These are phyloP conservation scores for Ceyx melanurus DNA, from an alignment of 2,113 vertebrate genomes.

Conservation along the genomic window DNA sequence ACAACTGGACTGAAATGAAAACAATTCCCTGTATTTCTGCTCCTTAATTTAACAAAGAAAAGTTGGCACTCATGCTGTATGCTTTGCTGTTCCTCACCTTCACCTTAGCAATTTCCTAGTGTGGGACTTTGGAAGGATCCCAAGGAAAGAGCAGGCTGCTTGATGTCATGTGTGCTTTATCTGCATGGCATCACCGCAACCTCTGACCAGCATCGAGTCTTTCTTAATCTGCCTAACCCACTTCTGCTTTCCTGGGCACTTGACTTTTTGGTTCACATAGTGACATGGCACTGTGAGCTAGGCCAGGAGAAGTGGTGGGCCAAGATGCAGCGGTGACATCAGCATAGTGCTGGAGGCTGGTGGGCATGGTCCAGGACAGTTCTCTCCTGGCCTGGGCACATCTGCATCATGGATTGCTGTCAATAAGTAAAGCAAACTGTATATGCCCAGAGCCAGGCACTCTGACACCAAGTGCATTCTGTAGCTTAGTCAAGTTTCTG, in stretches of 20 bases:
- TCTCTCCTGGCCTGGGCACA: background rate
- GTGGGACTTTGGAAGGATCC: background rate
- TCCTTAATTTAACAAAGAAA: background rate
- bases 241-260: background rate
- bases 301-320: background rate
- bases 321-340: background rate
- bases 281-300: background rate
- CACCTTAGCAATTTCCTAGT: background rate
- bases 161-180: fast-evolving
- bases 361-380: fast-evolving
- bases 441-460: background rate
- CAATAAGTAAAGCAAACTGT: background rate
- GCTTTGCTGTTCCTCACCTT: background rate
- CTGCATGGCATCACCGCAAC: background rate
- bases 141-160: background rate
- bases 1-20: background rate
- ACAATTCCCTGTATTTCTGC: background rate
- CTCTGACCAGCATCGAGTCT: fast-evolving
- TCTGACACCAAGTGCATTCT: fast-evolving
- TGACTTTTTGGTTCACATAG: background rate
- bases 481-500: background rate
- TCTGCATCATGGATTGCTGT: fast-evolving
- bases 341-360: background rate
- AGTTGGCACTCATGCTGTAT: background rate
- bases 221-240: background rate